Percentiles rank a stretch among this genome's conserved stretches.
Conservation (phyloP, 2,888 invertebrate species). For the Prosopocoilus inquinatus region DNA sequence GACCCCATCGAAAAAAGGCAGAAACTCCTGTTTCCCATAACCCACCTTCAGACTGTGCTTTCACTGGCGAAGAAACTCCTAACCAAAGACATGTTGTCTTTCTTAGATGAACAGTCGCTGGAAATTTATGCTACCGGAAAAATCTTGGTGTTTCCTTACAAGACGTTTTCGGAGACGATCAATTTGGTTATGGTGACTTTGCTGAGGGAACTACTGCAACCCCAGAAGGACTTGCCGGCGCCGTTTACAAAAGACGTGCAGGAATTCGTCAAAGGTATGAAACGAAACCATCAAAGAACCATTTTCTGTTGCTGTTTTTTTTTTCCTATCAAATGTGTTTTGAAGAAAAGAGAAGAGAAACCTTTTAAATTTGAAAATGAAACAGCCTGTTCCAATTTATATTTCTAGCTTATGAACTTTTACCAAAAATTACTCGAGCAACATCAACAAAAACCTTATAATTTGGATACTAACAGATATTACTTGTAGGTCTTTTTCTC, state of each 20-base stretch:
- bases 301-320: not conserved
- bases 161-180: constrained; percentile 91
- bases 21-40: constrained; percentile 68
- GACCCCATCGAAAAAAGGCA: constrained; percentile 67
- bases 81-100: constrained; percentile 73
- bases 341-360: constrained; percentile 34
- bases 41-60: constrained; percentile 77
- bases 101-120: constrained; percentile 80
- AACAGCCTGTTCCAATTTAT: too few relatives aligned
- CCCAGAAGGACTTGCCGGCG: constrained; percentile 83
- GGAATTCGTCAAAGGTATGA: constrained; percentile 50
- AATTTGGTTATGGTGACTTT: constrained; percentile 91
- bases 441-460: too few relatives aligned
- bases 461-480: too few relatives aligned
- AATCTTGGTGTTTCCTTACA: constrained; percentile 81
- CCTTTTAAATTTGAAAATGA: too few relatives aligned
- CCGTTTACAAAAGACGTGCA: constrained; percentile 92
- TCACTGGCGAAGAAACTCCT: constrained; percentile 80
- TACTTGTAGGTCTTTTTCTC: constrained; percentile 73
- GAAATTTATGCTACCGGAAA: constrained; percentile 74
- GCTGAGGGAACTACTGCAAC: constrained; percentile 84
- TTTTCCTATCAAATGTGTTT: not conserved
- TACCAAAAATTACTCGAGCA: too few relatives aligned
- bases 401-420: too few relatives aligned
- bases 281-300: too few relatives aligned